Evolutionary conservation across 2,113 vertebrate genomes (phyloP), one percentile per base, ranked within the genome.

Genomic region (Epinephelus fuscoguttatus): DNA sequence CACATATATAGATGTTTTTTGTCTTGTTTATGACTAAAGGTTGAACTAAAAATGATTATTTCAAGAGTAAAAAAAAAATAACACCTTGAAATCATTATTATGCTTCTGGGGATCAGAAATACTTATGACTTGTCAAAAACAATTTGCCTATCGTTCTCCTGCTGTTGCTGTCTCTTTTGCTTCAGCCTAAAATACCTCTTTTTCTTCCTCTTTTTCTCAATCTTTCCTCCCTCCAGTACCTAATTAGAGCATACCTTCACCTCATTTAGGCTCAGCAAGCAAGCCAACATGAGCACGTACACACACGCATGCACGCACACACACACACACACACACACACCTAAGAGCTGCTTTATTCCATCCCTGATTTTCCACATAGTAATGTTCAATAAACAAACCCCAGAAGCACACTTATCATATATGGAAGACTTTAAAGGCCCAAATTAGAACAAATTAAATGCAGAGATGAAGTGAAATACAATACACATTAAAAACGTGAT

Each of bases 41-140:
- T 14, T 55, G 33, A 5, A 33, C 13, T 23, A 10, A 33, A 62
- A 69, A 76, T 60, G 17, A 74, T 60, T 45, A 70, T 11, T 49
- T 57, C 18, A 64, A 42, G 42, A 61, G 53, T 10, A 56, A 12
- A 72, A 14, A 71, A 45, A 45, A 45, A 45, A 42, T 9, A 8
- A 2, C 23, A 40, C 23, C 3, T 30, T 60, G 25, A 63, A 76
- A 15, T 37, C 30, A 82, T 81, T 21, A 75, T 66, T 52, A 9
- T 50, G 19, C 25, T 25, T 74, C 27, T 27, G 25, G 50, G 33
- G 56, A 64, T 69, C 12, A 62, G 56, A 74, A 81, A 77, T 17
- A 50, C 40, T 59, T 18, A 66, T 72, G 30, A 50, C 53, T 13
- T 75, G 73, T 81, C 74, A 84, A 55, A 84, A 75, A 75, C 45